Evolutionary conservation across 2,888 invertebrate genomes (phyloP).

Genomic region (Acleris laterana): DNA sequence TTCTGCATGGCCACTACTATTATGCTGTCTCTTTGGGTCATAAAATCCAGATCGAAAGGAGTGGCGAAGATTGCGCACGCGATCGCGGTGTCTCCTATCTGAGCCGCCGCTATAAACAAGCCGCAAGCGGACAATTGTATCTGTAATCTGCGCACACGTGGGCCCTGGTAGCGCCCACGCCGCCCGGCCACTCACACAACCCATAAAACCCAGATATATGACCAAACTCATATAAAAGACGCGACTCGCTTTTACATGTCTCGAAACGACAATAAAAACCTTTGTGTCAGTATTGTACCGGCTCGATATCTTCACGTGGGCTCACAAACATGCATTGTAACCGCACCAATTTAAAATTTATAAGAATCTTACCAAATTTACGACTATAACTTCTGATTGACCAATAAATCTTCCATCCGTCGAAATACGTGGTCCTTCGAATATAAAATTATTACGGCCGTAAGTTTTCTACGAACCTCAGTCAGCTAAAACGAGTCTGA

Average conservation of each 20-base stretch:
- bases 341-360: constrained; percentile 36
- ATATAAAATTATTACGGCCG: constrained; percentile 23
- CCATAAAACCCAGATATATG: constrained; percentile 75
- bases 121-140: constrained; percentile 73
- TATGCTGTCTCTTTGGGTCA: constrained; percentile 1
- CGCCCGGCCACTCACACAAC: constrained; percentile 53
- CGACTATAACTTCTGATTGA: constrained; percentile 32
- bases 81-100: constrained; percentile 68
- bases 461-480: constrained; percentile 28
- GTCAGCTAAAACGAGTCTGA: constrained; percentile 37
- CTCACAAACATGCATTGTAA: constrained; percentile 34
- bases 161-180: constrained; percentile 81
- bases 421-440: constrained; percentile 25
- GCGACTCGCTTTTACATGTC: constrained; percentile 69
- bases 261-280: constrained; percentile 51
- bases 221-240: constrained; percentile 68
- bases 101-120: constrained; percentile 71
- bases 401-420: constrained; percentile 29
- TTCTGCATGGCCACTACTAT: not conserved
- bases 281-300: constrained; percentile 31
- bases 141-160: constrained; percentile 74
- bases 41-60: constrained; percentile 43
- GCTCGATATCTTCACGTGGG: constrained; percentile 52
- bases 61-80: constrained; percentile 58
- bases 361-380: constrained; percentile 32